phyloP scores from a whole-genome alignment of 2,113 vertebrate genomes.

The Orycteropus afer region DNA sequence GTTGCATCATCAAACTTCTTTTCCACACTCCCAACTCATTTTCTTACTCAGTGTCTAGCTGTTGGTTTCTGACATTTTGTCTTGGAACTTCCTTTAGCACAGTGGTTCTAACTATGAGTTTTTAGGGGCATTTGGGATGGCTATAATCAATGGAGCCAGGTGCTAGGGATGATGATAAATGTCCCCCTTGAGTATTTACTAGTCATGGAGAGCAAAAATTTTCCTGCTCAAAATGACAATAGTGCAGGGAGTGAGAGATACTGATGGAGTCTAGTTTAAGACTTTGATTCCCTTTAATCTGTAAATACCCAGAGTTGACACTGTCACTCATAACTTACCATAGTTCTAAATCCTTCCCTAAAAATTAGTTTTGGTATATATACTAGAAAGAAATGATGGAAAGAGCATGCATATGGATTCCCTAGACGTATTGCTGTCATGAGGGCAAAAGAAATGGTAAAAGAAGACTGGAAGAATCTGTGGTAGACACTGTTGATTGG shows the following conservation, averaged over 20 bases:
- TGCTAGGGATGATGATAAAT: neutral
- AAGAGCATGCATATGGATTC: neutral
- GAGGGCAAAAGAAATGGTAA: neutral
- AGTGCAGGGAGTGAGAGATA: neutral
- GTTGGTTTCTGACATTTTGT: conserved; percentile 11
- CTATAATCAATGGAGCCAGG: neutral
- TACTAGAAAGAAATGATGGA: neutral
- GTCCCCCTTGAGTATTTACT: neutral
- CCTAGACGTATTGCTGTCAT: neutral
- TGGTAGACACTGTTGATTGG: neutral
- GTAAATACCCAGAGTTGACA: neutral
- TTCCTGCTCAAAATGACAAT: neutral
- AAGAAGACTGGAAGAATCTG: neutral
- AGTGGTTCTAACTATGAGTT: neutral
- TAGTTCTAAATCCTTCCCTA: neutral
- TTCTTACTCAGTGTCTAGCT: neutral
- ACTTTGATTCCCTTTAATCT: neutral
- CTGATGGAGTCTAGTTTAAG: neutral
- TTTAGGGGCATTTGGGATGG: neutral
- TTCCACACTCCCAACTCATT: neutral
- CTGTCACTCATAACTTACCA: neutral
- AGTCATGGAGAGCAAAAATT: neutral
- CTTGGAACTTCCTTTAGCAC: neutral
- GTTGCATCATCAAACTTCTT: neutral
- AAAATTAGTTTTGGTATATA: neutral